phyloP scores from a whole-genome alignment of 2,888 invertebrate genomes.

The Chaitophorus viminalis region DNA sequence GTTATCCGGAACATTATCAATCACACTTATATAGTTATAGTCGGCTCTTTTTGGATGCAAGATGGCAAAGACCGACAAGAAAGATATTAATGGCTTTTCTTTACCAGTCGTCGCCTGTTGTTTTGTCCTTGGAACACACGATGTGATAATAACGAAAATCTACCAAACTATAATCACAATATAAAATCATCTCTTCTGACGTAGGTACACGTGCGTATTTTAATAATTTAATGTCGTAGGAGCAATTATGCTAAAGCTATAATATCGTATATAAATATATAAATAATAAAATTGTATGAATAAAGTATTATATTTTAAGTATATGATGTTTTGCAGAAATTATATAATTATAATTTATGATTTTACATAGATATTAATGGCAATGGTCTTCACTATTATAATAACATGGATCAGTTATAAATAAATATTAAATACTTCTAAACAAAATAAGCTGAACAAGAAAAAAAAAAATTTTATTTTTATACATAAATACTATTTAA shows the following conservation, averaged over 20 bases:
- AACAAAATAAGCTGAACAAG: no score
- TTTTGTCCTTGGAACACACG: neutral
- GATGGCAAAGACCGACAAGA: conserved; percentile 43
- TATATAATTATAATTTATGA: neutral
- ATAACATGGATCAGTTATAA: no score
- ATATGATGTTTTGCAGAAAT: neutral
- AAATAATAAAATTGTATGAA: no score
- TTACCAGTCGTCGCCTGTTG: conserved; percentile 5
- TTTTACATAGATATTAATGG: neutral
- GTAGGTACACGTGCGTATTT: neutral
- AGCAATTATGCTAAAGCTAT: neutral
- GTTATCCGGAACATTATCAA: conserved; percentile 12
- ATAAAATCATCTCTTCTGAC: neutral
- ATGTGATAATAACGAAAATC: neutral
- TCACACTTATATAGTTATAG: conserved; percentile 4
- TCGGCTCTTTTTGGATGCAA: conserved; percentile 31
- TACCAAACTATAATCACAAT: neutral
- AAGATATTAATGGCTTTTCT: conserved; percentile 37
- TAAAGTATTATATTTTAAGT: no score
- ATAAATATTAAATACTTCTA: no score
- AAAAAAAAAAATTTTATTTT: no score
- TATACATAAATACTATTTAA: no score
- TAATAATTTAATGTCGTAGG: neutral
- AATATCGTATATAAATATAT: no score
- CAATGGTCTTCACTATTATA: neutral